Evolutionary conservation across 2,797 vertebrate genomes (phyloP).

Genomic region (Simalia tracyae): DNA sequence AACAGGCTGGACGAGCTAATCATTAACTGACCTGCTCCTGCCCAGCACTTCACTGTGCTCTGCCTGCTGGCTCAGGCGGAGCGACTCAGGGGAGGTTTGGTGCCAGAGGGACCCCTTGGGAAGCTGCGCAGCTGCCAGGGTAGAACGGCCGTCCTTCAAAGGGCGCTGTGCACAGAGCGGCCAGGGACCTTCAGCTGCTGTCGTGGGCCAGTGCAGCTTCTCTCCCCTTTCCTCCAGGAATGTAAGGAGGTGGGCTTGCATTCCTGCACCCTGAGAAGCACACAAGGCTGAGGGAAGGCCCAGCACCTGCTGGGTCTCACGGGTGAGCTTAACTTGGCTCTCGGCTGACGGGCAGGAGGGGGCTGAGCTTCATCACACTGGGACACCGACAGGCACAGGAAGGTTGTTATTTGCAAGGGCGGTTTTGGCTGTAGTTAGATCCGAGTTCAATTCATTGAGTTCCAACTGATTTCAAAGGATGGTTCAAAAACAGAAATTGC

Average conservation of each 20-base stretch:
- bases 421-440: too few relatives aligned
- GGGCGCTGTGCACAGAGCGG: not conserved
- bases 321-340: not conserved
- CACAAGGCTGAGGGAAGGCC: not conserved
- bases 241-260: not conserved
- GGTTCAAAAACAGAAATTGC: not conserved
- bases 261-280: not conserved
- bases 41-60: not conserved
- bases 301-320: not conserved
- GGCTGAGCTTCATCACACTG: not conserved
- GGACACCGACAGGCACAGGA: rapidly evolving
- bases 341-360: not conserved
- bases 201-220: not conserved
- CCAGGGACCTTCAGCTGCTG: not conserved
- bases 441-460: not conserved
- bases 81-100: not conserved
- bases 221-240: too few relatives aligned
- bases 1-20: not conserved
- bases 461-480: not conserved
- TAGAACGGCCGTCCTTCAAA: not conserved
- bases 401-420: not conserved
- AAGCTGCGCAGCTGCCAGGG: not conserved
- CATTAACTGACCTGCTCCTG: not conserved
- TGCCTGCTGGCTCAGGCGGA: rapidly evolving
- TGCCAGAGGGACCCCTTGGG: not conserved